Percentiles rank a stretch among this genome's conserved stretches.
These are phyloP conservation scores for Stomorhina lunata DNA, from an alignment of 2,888 invertebrate species.

Conservation along the genomic window DNA sequence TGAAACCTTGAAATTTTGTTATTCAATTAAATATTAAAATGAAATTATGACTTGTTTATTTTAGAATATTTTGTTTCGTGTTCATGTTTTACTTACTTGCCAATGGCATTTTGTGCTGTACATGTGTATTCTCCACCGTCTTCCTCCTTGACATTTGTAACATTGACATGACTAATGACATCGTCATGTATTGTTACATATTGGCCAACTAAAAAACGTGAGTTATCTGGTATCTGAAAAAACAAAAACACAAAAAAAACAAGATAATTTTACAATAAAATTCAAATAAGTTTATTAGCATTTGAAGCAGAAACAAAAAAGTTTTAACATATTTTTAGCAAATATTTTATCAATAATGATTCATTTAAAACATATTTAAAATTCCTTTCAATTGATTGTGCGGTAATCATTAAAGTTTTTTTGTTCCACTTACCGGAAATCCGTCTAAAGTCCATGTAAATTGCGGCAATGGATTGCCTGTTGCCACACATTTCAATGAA, in stretches of 20 bases:
- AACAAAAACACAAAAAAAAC: constrained; percentile 14
- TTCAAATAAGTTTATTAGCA: background rate
- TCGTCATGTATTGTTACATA: constrained; percentile 95
- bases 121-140: constrained; percentile 95
- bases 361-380: too few relatives aligned
- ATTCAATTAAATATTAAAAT: too few relatives aligned
- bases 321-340: too few relatives aligned
- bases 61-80: constrained; percentile 17
- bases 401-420: too few relatives aligned
- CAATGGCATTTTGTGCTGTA: constrained; percentile 90
- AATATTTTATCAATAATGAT: too few relatives aligned
- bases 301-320: background rate
- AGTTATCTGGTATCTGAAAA: constrained; percentile 80
- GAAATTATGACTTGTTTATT: too few relatives aligned
- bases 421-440: constrained; percentile 86
- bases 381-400: too few relatives aligned
- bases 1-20: too few relatives aligned
- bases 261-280: background rate
- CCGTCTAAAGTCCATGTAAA: constrained; percentile 95
- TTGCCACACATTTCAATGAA: constrained; percentile 95
- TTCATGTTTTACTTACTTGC: constrained; percentile 81
- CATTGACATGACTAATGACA: constrained; percentile 95
- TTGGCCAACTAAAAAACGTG: constrained; percentile 93
- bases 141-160: constrained; percentile 91
- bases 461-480: constrained; percentile 95